phyloP scores from a whole-genome alignment of 35 echinoderm and acorn worm genomes.

The Hemicentrotus pulcherrimus region DNA sequence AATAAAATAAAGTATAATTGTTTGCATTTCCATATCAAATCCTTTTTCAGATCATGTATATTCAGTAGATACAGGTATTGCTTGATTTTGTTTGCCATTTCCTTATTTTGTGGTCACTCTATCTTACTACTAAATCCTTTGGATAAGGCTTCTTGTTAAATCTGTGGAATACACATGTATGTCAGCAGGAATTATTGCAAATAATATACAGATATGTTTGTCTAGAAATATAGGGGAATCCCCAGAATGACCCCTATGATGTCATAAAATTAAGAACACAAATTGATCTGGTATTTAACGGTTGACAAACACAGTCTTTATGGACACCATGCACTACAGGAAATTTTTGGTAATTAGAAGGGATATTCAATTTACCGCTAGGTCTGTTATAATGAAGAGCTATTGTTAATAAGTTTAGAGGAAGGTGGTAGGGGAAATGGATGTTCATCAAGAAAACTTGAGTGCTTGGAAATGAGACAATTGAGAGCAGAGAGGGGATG shows the following conservation, averaged over 20 bases:
- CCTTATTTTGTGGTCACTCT: too few species aligned
- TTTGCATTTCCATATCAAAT: too few species aligned
- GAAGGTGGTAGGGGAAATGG: not conserved
- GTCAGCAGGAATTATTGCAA: too few species aligned
- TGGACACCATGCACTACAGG: not conserved
- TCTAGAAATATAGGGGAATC: not conserved
- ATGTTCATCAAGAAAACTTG: not conserved
- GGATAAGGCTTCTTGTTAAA: too few species aligned
- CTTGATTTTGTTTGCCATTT: too few species aligned
- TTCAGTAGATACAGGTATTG: too few species aligned
- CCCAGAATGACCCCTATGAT: not conserved
- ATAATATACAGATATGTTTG: not conserved
- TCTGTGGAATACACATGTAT: too few species aligned
- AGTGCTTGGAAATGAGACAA: not conserved
- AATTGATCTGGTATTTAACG: not conserved
- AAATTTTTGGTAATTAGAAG: not conserved
- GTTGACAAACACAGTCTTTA: not conserved
- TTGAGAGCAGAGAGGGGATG: too few species aligned
- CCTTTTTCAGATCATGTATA: too few species aligned
- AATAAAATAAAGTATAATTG: too few species aligned
- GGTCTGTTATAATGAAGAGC: not conserved
- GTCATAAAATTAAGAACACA: not conserved
- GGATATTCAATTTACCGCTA: not conserved
- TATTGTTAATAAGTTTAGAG: conserved; percentile 8
- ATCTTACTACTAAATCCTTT: too few species aligned